Percentiles rank a stretch among this genome's conserved stretches.
These are phyloP conservation scores for Coreius guichenoti DNA, from an alignment of 2,797 vertebrate species.

Conservation along the genomic window DNA sequence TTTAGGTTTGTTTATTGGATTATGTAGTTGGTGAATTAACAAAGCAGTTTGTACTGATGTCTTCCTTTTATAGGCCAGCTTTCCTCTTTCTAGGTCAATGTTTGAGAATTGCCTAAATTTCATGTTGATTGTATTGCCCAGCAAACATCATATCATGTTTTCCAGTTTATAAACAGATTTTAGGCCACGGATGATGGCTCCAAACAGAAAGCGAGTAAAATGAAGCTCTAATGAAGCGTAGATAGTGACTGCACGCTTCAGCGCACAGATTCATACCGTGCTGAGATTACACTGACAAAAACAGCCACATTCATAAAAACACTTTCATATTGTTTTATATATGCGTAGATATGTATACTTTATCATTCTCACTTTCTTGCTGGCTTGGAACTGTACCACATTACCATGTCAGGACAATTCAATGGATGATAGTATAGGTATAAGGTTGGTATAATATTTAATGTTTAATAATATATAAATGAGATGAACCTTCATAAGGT, in stretches of 20 bases:
- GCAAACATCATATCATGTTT: slow-evolving; percentile 45
- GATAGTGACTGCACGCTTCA: slow-evolving; percentile 36
- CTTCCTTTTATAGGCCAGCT: background rate
- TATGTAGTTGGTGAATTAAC: background rate
- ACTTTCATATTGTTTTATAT: slow-evolving; percentile 14
- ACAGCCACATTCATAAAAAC: slow-evolving; percentile 9
- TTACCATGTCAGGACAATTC: slow-evolving; percentile 8
- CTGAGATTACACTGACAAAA: slow-evolving; percentile 31
- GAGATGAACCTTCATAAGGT: background rate
- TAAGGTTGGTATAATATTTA: background rate
- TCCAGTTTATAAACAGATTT: slow-evolving; percentile 44
- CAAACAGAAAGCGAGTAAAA: slow-evolving; percentile 31
- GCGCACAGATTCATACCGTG: slow-evolving; percentile 21
- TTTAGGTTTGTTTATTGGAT: slow-evolving; percentile 4
- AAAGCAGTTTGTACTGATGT: background rate
- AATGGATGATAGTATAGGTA: background rate
- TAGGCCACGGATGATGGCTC: slow-evolving; percentile 27
- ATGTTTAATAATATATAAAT: background rate
- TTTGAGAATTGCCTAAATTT: slow-evolving; percentile 25
- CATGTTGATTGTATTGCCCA: slow-evolving; percentile 11
- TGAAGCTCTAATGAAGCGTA: slow-evolving; percentile 45
- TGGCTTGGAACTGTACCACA: background rate
- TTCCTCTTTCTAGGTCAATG: background rate
- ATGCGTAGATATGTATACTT: slow-evolving; percentile 1
- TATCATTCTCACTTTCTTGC: slow-evolving; percentile 5